Evolutionary conservation across 2,888 invertebrate species (phyloP), one percentile per base, ranked within the genome.

Genomic region (Coleophora deauratella): DNA sequence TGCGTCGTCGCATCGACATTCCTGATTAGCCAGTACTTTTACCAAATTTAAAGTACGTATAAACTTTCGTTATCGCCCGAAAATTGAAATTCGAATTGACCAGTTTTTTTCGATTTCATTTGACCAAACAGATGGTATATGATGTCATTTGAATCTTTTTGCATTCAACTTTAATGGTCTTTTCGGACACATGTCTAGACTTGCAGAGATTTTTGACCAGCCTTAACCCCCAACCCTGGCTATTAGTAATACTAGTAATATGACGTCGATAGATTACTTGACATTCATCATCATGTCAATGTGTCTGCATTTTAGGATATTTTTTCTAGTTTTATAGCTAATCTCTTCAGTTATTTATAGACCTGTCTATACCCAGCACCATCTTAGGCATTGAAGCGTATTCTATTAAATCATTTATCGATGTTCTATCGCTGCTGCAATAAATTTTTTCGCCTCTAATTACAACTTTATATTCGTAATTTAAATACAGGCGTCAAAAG

Each of bases 281-380:
- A 64, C 74, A 81, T 77, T 76, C 70, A 80, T 80, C 77, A 75
- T 72, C 60, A 55, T 72, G 72, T 77, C 79, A 73, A 70, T 71
- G 67, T 57, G 47, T 49, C 49, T 54, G 59, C 59, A 60, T 63
- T 69, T 70, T 54, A 63, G 60, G 60, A 3, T 4, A 4, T 21
- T 21, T 21, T 21, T 56, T 65, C 51, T 48, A 60, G 67, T 71
- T 72, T 63, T 69, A 67, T 63, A 63, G 44, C 46, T 21, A 21
- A 21, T 21, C 44, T 52, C 50, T 61, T 63, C 65, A 35, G 30
- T 72, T 72, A 72, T 72, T 72, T 73, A 73, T 76, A 59, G 62
- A 61, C 62, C 61, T 59, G 67, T 63, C 67, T 55, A 52, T 61
- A 66, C 59, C 66, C 64, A 64, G 66, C 62, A 62, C 61, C 60